A percentile compares a stretch with the other conserved stretches of the same genome.
phyloP scores from a whole-genome alignment of 2,888 invertebrate genomes.

The Archaeoteleia sp. region DNA sequence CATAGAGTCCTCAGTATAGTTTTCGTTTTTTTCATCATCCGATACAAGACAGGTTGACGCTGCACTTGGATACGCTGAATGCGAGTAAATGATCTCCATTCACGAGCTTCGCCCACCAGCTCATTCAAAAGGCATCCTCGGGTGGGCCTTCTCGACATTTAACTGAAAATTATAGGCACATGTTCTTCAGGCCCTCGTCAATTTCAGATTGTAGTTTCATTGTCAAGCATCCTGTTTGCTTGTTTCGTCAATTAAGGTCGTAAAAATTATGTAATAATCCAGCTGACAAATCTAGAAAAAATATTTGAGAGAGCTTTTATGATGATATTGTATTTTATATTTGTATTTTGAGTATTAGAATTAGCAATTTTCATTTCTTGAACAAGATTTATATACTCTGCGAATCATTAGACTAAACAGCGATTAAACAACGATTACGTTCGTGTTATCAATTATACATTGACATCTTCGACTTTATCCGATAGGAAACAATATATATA shows the following conservation, averaged over 20 bases:
- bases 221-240: slow-evolving; percentile 3
- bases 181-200: slow-evolving; percentile 33
- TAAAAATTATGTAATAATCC: no score
- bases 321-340: no score
- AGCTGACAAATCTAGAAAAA: no score
- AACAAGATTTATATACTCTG: no score
- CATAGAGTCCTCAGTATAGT: slow-evolving; percentile 54
- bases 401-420: no score
- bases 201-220: slow-evolving; percentile 36
- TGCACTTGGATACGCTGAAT: slow-evolving; percentile 65
- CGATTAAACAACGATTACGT: no score
- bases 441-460: no score
- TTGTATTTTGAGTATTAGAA: no score
- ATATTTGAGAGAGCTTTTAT: no score
- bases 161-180: slow-evolving; percentile 57
- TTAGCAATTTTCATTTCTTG: no score
- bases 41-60: slow-evolving; percentile 66
- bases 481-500: not conserved
- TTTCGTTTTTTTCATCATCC: slow-evolving; percentile 50
- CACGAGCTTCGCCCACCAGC: slow-evolving; percentile 67
- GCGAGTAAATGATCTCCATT: slow-evolving; percentile 72
- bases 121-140: slow-evolving; percentile 61
- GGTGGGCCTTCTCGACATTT: slow-evolving; percentile 48
- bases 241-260: not conserved
- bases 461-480: no score